Evolutionary conservation across 2,888 invertebrate genomes (phyloP).

Genomic region (Myopa testacea): DNA sequence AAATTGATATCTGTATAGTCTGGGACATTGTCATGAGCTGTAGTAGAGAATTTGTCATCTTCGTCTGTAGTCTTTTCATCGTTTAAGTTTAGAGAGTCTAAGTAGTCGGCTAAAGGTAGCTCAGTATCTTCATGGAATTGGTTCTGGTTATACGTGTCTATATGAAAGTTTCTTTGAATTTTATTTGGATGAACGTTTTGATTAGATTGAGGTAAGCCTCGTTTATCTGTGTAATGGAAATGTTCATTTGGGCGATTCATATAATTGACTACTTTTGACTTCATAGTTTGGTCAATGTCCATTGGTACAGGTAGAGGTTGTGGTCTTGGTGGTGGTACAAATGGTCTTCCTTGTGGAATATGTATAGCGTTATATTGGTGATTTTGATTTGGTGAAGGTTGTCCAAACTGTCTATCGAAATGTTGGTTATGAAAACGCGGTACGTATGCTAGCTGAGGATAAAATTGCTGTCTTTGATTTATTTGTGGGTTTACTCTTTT

Average conservation of each 20-base stretch:
- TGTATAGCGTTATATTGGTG: not conserved
- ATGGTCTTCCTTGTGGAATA: not conserved
- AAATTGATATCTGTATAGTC: slow-evolving; percentile 11
- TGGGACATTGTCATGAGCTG: not conserved
- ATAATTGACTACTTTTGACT: slow-evolving; percentile 12
- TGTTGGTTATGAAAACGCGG: not conserved
- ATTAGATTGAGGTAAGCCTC: not conserved
- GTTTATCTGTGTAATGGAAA: not conserved
- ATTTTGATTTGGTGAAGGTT: not conserved
- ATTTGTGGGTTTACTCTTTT: not conserved
- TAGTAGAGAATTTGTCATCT: not conserved
- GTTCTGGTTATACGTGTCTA: not conserved
- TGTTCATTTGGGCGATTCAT: not conserved
- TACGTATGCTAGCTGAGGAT: not conserved
- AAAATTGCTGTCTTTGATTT: not conserved
- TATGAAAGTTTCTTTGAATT: not conserved
- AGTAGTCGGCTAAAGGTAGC: not conserved
- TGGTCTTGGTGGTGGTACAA: slow-evolving; percentile 25
- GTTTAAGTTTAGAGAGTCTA: not conserved
- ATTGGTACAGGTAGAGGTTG: slow-evolving; percentile 40
- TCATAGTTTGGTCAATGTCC: slow-evolving; percentile 39
- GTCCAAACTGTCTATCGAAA: not conserved
- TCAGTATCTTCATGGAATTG: not conserved
- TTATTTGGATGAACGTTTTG: not conserved
- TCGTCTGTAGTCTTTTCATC: not conserved